Conservation (phyloP, 2,113 vertebrate genomes). For the Caloenas nicobarica region DNA sequence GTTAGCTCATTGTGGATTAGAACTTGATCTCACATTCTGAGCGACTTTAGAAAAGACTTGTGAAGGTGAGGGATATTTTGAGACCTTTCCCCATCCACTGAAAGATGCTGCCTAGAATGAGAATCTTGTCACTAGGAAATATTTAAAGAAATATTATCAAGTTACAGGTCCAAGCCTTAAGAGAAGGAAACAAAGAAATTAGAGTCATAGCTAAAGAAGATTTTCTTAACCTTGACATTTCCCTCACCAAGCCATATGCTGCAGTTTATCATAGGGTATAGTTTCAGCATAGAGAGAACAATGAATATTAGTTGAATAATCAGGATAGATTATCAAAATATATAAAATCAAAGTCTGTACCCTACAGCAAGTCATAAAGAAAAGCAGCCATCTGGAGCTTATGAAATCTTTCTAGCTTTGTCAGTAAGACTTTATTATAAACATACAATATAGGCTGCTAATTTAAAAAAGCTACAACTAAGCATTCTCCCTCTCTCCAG, state of each 20-base stretch:
- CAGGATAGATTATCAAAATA: constrained; percentile 68
- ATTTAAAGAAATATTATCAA: background rate
- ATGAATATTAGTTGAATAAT: constrained; percentile 63
- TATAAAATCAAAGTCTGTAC: constrained; percentile 53
- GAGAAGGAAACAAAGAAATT: background rate
- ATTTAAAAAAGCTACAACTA: constrained; percentile 41
- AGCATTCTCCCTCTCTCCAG: background rate
- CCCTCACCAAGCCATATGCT: constrained; percentile 21
- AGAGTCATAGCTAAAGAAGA: background rate
- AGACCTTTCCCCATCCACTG: background rate
- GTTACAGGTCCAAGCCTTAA: background rate
- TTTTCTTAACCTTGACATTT: constrained; percentile 22
- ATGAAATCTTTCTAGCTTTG: constrained; percentile 20
- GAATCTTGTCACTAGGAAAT: background rate
- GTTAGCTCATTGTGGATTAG: background rate
- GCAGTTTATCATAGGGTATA: background rate
- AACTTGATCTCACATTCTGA: background rate
- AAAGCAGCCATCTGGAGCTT: constrained; percentile 46
- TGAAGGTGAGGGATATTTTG: background rate
- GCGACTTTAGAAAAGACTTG: background rate
- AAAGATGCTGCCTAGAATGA: background rate
- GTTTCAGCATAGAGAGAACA: background rate
- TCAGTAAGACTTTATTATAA: constrained; percentile 25
- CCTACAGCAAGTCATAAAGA: constrained; percentile 56
- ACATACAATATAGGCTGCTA: constrained; percentile 21